Evolutionary conservation across 1,140 invertebrate species (phyloP).

Genomic region (Microplitis demolitor): DNA sequence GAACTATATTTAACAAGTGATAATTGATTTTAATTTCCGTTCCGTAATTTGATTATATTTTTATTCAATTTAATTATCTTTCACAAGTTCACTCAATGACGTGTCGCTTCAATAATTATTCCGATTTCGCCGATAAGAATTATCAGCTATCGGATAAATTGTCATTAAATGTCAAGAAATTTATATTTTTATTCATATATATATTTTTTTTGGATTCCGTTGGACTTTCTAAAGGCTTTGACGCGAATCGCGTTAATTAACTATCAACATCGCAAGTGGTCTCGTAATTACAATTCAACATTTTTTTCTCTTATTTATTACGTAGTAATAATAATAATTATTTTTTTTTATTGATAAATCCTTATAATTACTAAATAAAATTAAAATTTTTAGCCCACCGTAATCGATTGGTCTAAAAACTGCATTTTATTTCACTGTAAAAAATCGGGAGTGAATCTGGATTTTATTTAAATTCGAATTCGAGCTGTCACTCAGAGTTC

Average conservation of each 20-base stretch:
- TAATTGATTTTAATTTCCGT: too few relatives aligned
- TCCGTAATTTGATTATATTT: too few relatives aligned
- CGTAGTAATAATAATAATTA: not conserved
- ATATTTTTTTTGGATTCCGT: not conserved
- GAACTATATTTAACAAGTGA: not conserved
- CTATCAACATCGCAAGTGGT: slow-evolving; percentile 6
- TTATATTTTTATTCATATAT: not conserved
- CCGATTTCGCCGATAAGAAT: not conserved
- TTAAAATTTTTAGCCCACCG: too few relatives aligned
- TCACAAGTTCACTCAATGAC: too few relatives aligned
- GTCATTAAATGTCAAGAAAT: not conserved
- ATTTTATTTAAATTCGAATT: too few relatives aligned
- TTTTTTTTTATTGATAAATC: not conserved
- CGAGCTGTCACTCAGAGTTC: too few relatives aligned
- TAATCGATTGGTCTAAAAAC: too few relatives aligned
- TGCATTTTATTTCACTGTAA: too few relatives aligned
- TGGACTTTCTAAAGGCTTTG: slow-evolving; percentile 9
- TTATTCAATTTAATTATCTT: too few relatives aligned
- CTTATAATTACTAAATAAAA: too few relatives aligned
- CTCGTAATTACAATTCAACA: slow-evolving; percentile 1
- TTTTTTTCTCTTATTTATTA: not conserved
- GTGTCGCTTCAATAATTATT: too few relatives aligned
- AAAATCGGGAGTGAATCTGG: too few relatives aligned
- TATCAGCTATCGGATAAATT: not conserved
- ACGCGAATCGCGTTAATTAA: slow-evolving; percentile 3